Evolutionary conservation across 2,888 invertebrate genomes (phyloP).

Genomic region (Melanostoma scalare): DNA sequence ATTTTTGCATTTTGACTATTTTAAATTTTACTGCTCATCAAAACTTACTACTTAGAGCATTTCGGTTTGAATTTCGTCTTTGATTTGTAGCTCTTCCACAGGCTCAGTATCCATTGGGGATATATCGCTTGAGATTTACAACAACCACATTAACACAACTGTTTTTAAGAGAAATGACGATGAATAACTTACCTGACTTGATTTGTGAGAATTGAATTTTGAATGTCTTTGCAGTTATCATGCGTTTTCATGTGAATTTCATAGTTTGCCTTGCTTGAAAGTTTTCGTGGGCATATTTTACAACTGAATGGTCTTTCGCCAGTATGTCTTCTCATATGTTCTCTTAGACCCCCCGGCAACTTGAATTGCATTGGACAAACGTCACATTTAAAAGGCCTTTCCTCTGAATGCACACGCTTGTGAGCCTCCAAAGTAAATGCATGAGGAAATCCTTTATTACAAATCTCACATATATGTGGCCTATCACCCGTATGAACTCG

Average conservation of each 20-base stretch:
- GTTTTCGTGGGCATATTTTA: conserved; percentile 83
- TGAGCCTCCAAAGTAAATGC: conserved; percentile 85
- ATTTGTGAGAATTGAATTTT: too few relatives aligned
- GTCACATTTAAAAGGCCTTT: conserved; percentile 84
- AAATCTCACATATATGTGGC: conserved; percentile 84
- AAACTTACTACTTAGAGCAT: too few relatives aligned
- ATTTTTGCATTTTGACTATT: too few relatives aligned
- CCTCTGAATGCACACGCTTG: conserved; percentile 84
- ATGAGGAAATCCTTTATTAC: conserved; percentile 84
- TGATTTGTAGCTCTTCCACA: too few relatives aligned
- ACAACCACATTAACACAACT: too few relatives aligned
- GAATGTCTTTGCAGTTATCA: too few relatives aligned
- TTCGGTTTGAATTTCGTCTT: too few relatives aligned
- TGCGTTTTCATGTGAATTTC: conserved; percentile 84
- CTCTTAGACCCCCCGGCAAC: conserved; percentile 84
- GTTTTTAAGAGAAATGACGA: too few relatives aligned
- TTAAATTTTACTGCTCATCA: too few relatives aligned
- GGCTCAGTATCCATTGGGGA: too few relatives aligned
- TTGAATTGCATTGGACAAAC: conserved; percentile 84
- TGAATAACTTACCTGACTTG: too few relatives aligned
- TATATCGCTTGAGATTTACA: too few relatives aligned
- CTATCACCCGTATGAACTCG: conserved; percentile 85
- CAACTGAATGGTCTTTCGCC: conserved; percentile 84
- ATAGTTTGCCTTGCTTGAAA: conserved; percentile 84
- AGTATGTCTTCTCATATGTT: conserved; percentile 84